Evolutionary conservation across 2,113 vertebrate genomes (phyloP), one percentile per base, ranked within the genome.

Genomic region (Junco hyemalis): DNA sequence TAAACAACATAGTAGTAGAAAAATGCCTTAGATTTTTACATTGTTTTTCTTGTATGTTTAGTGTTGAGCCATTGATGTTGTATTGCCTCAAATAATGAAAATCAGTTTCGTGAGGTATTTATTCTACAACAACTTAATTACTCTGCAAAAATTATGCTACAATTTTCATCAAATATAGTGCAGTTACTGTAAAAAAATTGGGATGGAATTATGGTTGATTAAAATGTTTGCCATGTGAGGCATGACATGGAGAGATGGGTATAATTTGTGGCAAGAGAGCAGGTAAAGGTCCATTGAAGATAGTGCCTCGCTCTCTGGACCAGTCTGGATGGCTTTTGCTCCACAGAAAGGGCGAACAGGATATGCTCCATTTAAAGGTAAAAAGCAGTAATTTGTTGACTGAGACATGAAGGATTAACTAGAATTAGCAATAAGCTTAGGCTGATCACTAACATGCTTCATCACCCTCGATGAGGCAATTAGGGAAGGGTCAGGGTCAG

Each of bases 381-480:
- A 15, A 77, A 69, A 68, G 1, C 13, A 68, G 12, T 54, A 28
- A 36, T 82, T 86, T 79, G 12, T 53, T 78, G 60, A 5, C 19
- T 53, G 23, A 92, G 40, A 26, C 16, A 19, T 12, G 33, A 59
- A 79, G 29, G 6, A 21, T 14, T 51, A 47, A 36, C 14, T 83
- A 47, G 53, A 88, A 72, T 18, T 25, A 44, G 21, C 0, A 5
- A 12, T n/a, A 24, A 59, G 4, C 9, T 50, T 40, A 47, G 28
- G 29, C 18, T 63, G 17, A 63, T 10, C 6, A 3, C 35, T 74
- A 10, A n/a, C 22, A 33, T 16, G 6, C 3, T 63, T 29, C 22
- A 42, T 20, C 18, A 33, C 4, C 19, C 42, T 36, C 0, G 0
- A 7, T 31, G 47, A 54, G 14, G 11, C 31, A 8, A 5, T 11